A percentile compares a stretch with the other conserved stretches of the same genome.
Conservation (phyloP, 2,888 invertebrate species). For the Incurvaria masculella region DNA sequence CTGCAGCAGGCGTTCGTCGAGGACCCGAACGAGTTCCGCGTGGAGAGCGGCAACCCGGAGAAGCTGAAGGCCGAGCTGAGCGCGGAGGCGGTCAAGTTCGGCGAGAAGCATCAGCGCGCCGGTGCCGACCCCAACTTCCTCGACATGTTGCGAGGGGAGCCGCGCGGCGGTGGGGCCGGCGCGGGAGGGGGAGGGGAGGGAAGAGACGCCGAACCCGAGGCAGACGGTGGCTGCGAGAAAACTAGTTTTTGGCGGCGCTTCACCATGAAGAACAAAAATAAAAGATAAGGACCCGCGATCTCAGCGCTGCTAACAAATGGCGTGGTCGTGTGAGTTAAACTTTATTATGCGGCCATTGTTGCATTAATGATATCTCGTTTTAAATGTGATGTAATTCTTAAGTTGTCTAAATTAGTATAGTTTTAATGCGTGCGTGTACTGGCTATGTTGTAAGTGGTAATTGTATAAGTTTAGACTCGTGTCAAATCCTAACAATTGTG, state of each 20-base stretch:
- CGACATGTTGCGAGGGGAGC: slow-evolving; percentile 61
- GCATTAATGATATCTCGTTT: slow-evolving; percentile 43
- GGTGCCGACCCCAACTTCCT: slow-evolving; percentile 62
- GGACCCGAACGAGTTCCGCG: slow-evolving; percentile 69
- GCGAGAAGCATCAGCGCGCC: slow-evolving; percentile 44
- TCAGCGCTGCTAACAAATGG: slow-evolving; percentile 16
- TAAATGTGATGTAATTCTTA: slow-evolving; percentile 53
- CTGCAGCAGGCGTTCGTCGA: slow-evolving; percentile 72
- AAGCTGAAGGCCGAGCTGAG: slow-evolving; percentile 65
- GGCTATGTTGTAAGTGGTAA: slow-evolving; percentile 10
- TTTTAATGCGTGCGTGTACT: slow-evolving; percentile 26
- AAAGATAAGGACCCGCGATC: slow-evolving; percentile 48
- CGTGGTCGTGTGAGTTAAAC: slow-evolving; percentile 7
- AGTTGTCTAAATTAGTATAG: slow-evolving; percentile 37
- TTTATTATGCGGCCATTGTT: slow-evolving; percentile 30
- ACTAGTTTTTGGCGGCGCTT: slow-evolving; percentile 67
- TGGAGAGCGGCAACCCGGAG: slow-evolving; percentile 66
- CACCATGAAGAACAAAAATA: slow-evolving; percentile 66
- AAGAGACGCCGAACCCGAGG: slow-evolving; percentile 36
- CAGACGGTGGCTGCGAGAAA: slow-evolving; percentile 47
- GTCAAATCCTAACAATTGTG: slow-evolving; percentile 39
- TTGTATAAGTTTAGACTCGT: slow-evolving; percentile 35
- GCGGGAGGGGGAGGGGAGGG: slow-evolving; percentile 33
- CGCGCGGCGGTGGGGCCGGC: background rate
- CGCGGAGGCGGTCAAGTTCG: slow-evolving; percentile 64